Evolutionary conservation across 2,797 vertebrate species (phyloP), one percentile per base, ranked within the genome.

Genomic region (Chrysocyon brachyurus): DNA sequence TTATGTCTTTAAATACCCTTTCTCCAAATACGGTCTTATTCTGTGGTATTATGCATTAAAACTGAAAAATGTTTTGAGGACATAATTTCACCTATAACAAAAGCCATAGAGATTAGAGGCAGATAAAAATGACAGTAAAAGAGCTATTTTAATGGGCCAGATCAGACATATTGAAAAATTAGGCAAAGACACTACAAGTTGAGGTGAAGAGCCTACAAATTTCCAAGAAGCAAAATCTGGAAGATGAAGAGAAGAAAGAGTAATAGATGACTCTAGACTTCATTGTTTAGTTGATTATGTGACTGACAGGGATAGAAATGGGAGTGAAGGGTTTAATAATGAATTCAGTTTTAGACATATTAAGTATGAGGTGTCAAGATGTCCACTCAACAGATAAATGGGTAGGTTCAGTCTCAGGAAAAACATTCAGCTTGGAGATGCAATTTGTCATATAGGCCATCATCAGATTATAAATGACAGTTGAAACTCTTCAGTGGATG

Each of bases 301-400:
- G 31, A 81, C 12, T 92, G 12, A 66, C 61, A 87, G 24, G 46
- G 6, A 92, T 46, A 81, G 21, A 93, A 97, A 49, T n/a, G 21
- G 3, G 22, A 84, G 24, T 81, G 16, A 11, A 68, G 49, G 24
- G 21, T 79, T 88, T 94, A 64, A 63, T 94, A 40, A 90, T 7
- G 64, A 40, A 84, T 83, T 87, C 75, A 82, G 56, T 92, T 86
- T 68, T 90, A 94, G 63, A 96, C 75, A 83, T 64, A 94, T 36
- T 33, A 90, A 87, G 21, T 87, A 21, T 63, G 11, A 63, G 10
- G 4, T 56, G 10, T 77, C 70, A 90, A 94, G 33, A 79, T 73
- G 33, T n/a, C 19, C 21, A 63, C 22, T 87, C 92, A 94, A 81
- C 40, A 70, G 79, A 89, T 86, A 57, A 31, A 87, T 64, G 17